Evolutionary conservation across 2,888 invertebrate genomes (phyloP).

Genomic region (Lasioglossum marginatum): DNA sequence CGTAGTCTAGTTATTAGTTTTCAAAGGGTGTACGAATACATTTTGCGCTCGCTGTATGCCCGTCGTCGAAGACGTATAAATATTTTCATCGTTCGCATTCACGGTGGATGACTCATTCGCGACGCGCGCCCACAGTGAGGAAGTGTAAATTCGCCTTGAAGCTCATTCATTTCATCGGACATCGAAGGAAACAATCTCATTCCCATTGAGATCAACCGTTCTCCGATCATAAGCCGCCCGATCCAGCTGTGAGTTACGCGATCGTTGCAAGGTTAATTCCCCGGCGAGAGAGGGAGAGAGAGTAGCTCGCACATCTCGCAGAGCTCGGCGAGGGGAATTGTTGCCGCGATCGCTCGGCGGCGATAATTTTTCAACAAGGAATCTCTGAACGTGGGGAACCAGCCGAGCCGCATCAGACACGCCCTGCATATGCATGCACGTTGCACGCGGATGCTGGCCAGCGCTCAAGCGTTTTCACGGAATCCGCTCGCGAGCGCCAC

Average conservation of each 20-base stretch:
- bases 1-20: no score
- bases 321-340: slow-evolving; percentile 28
- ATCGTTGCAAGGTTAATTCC: slow-evolving; percentile 25
- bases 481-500: slow-evolving; percentile 39
- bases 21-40: no score
- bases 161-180: background rate
- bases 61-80: background rate
- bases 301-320: background rate
- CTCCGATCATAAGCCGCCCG: background rate
- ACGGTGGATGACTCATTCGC: background rate
- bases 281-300: background rate
- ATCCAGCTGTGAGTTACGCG: slow-evolving; percentile 14
- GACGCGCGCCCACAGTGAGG: background rate
- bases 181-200: background rate
- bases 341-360: slow-evolving; percentile 38
- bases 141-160: background rate
- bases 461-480: slow-evolving; percentile 46
- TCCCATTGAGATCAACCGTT: background rate
- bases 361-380: slow-evolving; percentile 52
- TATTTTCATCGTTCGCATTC: background rate
- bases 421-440: slow-evolving; percentile 54
- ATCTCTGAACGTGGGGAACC: slow-evolving; percentile 44
- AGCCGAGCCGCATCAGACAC: slow-evolving; percentile 50
- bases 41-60: no score
- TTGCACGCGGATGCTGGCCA: slow-evolving; percentile 39